Evolutionary conservation across 2,113 vertebrate species (phyloP), one percentile per base, ranked within the genome.

Genomic region (Vimba vimba): DNA sequence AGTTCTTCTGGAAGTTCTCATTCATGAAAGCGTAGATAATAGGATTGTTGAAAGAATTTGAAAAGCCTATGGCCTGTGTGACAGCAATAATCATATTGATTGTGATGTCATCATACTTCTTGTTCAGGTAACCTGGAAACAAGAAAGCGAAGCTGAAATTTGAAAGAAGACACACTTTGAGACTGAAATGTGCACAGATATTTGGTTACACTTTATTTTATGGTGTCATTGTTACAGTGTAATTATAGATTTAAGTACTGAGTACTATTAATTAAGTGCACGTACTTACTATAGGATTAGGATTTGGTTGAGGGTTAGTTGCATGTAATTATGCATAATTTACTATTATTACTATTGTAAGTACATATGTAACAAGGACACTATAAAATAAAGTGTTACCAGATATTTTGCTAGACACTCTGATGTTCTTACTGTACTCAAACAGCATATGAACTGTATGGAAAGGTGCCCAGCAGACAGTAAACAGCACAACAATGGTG

Each of bases 1-100:
- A 96, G 89, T 93, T 95, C 91, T 96, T 95, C 90, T 96, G 95
- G 89, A 96, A 96, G 91, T 94, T 96, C 85, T 96, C 95, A 30
- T 96, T 96, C 95, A 96, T 95, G 90, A 96, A 96, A n/a, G 95
- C 95, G 9, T 96, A 96, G 33, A 96, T 93, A 2, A 96, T 94
- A 4, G 96, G 95, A 68, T 96, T 96, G 91, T 96, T 96, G 89
- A 96, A 96, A 82, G 95, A 96, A 92, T 96, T 96, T 86, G 93
- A 96, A 90, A 96, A 96, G 1, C 96, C 96, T 1, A 96, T 92
- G 76, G 95, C 96, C 90, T 96, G 96, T 21, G 96, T 94, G 0
- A 95, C 88, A 47, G 95, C 95, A 3, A 96, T 83, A 84, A 96
- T 94, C 90, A 92, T 96, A 91, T 91, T 95, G 4, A 96, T 62